Conservation (phyloP, 1,140 invertebrate genomes). For the Drosophila pandora region DNA sequence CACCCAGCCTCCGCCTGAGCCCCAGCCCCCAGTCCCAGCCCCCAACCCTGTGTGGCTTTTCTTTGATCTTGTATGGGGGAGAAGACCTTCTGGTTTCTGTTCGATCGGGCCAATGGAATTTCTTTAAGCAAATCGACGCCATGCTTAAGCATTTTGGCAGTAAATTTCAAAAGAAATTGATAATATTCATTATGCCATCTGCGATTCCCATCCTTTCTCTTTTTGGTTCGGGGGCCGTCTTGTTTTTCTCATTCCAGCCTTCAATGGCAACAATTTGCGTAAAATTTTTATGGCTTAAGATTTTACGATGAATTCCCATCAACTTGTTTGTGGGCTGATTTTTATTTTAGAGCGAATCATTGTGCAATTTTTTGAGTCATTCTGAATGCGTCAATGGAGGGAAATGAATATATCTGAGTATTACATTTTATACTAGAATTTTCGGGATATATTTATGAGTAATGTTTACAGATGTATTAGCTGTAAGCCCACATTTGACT, state of each 20-base stretch:
- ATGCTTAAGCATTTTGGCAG: constrained; percentile 81
- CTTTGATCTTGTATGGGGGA: constrained; percentile 63
- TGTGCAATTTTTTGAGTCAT: constrained; percentile 30
- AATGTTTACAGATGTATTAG: too few relatives aligned
- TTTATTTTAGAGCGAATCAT: constrained; percentile 6
- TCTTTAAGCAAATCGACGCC: constrained; percentile 82
- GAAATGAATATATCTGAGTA: background rate
- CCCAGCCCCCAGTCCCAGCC: too few relatives aligned
- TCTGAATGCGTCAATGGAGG: constrained; percentile 32
- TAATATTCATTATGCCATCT: constrained; percentile 66
- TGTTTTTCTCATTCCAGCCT: constrained; percentile 13
- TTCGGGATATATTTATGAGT: background rate
- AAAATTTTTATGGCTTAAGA: constrained; percentile 65
- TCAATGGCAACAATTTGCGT: constrained; percentile 66
- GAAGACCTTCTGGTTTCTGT: constrained; percentile 60
- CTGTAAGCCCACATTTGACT: constrained; percentile 8
- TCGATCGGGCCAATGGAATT: constrained; percentile 59
- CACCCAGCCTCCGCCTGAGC: background rate
- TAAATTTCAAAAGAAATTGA: constrained; percentile 83
- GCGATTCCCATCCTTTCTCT: constrained; percentile 7
- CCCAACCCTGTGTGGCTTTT: constrained; percentile 8
- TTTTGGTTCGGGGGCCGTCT: constrained; percentile 8
- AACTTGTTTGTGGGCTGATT: constrained; percentile 28
- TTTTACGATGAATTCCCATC: constrained; percentile 64
- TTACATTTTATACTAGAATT: background rate